Conservation (phyloP, 2,888 invertebrate species). For the Troides helena region DNA sequence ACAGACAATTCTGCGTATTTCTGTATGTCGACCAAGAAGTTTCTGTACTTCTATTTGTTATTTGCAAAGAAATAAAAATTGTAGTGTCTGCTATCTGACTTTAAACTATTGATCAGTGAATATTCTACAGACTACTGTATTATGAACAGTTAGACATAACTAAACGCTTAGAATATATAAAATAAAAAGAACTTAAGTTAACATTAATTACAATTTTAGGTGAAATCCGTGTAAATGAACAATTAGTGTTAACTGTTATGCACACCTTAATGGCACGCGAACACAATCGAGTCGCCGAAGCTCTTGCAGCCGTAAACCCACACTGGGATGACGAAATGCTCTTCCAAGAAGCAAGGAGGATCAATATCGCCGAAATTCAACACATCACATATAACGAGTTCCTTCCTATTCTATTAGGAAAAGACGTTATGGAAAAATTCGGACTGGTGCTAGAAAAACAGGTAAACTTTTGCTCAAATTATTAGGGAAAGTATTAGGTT, state of each 20-base stretch:
- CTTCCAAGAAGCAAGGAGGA: constrained; percentile 92
- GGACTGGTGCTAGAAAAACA: constrained; percentile 91
- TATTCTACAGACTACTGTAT: background rate
- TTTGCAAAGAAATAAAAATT: too few species aligned
- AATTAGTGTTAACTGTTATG: constrained; percentile 93
- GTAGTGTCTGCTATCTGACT: too few species aligned
- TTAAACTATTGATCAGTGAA: too few species aligned
- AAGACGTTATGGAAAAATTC: constrained; percentile 95
- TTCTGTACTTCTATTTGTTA: too few species aligned
- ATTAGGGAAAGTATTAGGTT: background rate
- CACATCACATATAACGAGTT: constrained; percentile 96
- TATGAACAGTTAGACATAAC: background rate
- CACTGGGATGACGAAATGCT: constrained; percentile 97
- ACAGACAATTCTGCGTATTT: too few species aligned
- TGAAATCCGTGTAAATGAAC: constrained; percentile 95
- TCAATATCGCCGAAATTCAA: constrained; percentile 92
- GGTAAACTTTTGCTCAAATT: constrained; percentile 51
- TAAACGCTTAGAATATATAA: background rate
- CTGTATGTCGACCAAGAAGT: too few species aligned
- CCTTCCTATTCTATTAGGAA: constrained; percentile 91
- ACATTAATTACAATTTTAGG: constrained; percentile 74
- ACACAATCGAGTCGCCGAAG: constrained; percentile 92
- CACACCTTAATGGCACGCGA: constrained; percentile 94
- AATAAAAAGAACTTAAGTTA: background rate
- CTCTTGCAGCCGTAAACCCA: constrained; percentile 88